Evolutionary conservation across 37 sponge, comb jelly and placozoan genomes (phyloP).

Genomic region (Eunapius fragilis): DNA sequence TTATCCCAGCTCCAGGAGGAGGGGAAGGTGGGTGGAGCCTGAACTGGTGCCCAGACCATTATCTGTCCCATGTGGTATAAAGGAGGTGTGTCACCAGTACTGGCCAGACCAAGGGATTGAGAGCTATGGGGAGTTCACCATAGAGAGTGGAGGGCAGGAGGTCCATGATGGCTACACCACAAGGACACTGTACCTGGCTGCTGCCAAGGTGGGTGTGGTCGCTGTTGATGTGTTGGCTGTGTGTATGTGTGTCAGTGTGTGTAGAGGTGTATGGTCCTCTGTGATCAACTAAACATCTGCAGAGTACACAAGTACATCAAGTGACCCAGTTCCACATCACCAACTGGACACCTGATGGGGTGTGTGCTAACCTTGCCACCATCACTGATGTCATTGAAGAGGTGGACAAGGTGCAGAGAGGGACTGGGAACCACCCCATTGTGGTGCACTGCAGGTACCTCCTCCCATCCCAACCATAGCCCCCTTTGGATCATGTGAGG

Average conservation of each 20-base stretch:
- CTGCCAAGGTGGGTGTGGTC: constrained; percentile 39
- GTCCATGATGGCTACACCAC: constrained; percentile 25
- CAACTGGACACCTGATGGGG: constrained; percentile 41
- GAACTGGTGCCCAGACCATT: not conserved
- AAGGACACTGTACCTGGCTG: constrained; percentile 26
- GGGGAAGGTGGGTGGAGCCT: constrained; percentile 1
- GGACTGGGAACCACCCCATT: constrained; percentile 56
- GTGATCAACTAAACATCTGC: not conserved
- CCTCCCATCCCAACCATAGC: not conserved
- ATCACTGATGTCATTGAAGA: constrained; percentile 46
- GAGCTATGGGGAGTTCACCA: constrained; percentile 37
- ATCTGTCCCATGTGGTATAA: not conserved
- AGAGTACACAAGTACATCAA: constrained; percentile 6
- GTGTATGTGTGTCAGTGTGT: not conserved
- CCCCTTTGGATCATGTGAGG: not conserved
- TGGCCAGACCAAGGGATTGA: constrained; percentile 37
- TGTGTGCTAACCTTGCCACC: not conserved
- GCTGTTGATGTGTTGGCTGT: not conserved
- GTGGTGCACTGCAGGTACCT: constrained; percentile 55
- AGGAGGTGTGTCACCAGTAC: constrained; percentile 37
- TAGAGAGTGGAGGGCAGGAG: constrained; percentile 1
- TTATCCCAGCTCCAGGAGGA: constrained; percentile 8
- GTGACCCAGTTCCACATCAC: constrained; percentile 61
- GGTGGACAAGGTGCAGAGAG: constrained; percentile 47
- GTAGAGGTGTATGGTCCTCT: too few species aligned